Percentiles rank a stretch among this genome's conserved stretches.
These are phyloP conservation scores for Tetranychus piercei DNA, from an alignment of 2,888 invertebrate genomes.

Conservation along the genomic window DNA sequence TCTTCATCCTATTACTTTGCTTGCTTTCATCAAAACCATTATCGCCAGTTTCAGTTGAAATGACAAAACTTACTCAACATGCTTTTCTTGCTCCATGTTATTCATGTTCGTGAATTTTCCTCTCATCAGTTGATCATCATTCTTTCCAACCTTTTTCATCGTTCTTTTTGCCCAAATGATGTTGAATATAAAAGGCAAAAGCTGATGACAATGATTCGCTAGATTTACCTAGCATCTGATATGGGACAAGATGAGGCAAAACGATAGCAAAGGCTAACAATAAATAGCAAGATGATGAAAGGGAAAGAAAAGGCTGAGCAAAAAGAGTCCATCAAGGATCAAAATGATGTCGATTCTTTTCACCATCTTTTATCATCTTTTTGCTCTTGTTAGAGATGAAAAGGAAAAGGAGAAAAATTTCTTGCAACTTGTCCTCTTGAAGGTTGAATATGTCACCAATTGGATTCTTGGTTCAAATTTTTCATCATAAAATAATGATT, in stretches of 20 bases:
- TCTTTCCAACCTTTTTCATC: neutral
- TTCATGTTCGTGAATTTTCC: neutral
- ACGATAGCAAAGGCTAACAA: neutral
- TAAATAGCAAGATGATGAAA: neutral
- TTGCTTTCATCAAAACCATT: neutral
- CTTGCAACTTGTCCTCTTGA: neutral
- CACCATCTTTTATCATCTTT: neutral
- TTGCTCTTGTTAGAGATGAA: neutral
- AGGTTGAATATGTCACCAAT: conserved; percentile 1
- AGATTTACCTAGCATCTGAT: neutral
- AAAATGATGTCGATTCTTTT: neutral
- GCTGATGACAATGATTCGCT: neutral
- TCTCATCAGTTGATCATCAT: neutral
- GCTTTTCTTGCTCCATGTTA: neutral
- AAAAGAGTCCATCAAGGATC: neutral
- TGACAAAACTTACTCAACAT: neutral
- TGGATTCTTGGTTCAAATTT: neutral
- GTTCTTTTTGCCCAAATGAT: neutral
- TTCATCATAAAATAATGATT: neutral
- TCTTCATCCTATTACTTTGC: neutral
- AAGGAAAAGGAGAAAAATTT: neutral
- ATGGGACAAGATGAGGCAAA: neutral
- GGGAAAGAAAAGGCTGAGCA: neutral
- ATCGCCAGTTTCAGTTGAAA: too few relatives aligned
- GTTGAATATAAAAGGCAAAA: neutral